Percentiles rank a stretch among this genome's conserved stretches.
Evolutionary conservation across 1,140 invertebrate genomes (phyloP).

Genomic region (Pristionchus pacificus): DNA sequence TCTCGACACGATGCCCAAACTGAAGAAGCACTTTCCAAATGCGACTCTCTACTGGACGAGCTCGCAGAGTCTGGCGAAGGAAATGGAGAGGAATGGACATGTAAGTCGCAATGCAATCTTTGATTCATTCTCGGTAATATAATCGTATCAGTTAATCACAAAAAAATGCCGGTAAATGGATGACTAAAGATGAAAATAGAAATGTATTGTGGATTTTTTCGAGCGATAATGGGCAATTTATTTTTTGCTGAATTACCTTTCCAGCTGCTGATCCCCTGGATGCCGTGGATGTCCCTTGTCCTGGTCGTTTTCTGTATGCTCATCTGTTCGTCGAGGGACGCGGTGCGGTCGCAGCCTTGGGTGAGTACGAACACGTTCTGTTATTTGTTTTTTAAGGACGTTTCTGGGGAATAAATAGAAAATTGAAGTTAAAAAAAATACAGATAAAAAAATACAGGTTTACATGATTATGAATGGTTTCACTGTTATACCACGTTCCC

Average conservation of each 20-base stretch:
- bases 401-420: too few relatives aligned
- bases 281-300: slow-evolving; percentile 47
- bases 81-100: slow-evolving; percentile 51
- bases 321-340: slow-evolving; percentile 36
- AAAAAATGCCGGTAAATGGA: too few relatives aligned
- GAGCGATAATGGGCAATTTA: neutral
- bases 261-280: slow-evolving; percentile 47
- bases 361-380: neutral
- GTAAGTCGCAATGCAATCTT: too few relatives aligned
- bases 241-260: slow-evolving; percentile 3
- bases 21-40: slow-evolving; percentile 23
- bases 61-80: slow-evolving; percentile 42
- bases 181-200: too few relatives aligned
- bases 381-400: too few relatives aligned
- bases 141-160: too few relatives aligned
- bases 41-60: slow-evolving; percentile 38
- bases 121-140: too few relatives aligned
- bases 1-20: slow-evolving; percentile 10
- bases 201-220: too few relatives aligned
- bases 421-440: too few relatives aligned
- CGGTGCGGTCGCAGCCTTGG: slow-evolving; percentile 45
- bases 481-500: too few relatives aligned
- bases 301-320: slow-evolving; percentile 44
- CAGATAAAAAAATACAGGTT: too few relatives aligned
- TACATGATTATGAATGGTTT: too few relatives aligned